Base-by-base conservation (phyloP, 2,113 vertebrate genomes). In the Vidua chalybeata region DNA sequence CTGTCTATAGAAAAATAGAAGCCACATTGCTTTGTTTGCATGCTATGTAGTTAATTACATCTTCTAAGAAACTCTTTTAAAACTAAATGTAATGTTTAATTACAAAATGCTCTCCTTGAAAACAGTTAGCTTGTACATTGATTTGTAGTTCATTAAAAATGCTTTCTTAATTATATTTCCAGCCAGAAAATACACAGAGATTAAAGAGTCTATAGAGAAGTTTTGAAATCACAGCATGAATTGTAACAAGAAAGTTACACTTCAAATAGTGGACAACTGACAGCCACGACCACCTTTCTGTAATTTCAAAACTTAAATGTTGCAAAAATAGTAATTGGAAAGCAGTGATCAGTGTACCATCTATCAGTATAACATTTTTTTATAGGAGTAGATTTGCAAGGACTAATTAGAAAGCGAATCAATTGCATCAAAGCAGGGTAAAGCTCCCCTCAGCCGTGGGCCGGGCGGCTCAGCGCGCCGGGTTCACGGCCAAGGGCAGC, bases 401-500 rank as follows among this genome's bases (percentile, higher is more conserved):
- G 75, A 69, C 93, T 95, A 97, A 97, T 98, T 97, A 96, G 96
- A 78, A 95, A 95, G 93, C 95, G 69, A 94, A 97, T 97, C 93
- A 94, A 93, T 95, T 6, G 92, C 90, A 66, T 91, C 73, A 82
- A 86, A 84, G 80, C 73, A 88, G 96, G 56, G 94, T 49, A 24
- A 93, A 52, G 95, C 49, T 94, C 69, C 30, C 71, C 3, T 62
- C 35, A 69, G 96, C 85, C 41, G 96, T 67, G 41, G 84, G 81
- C 92, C 39, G 63, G 92, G 93, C 96, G 87, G 88, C 96, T 98
- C 97, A 99, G 92, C 79, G 97, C 74, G 96, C 87, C 9, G 98
- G 97, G 97, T 94, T 98, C 86, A 98, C 27, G 30, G 98, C 96
- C 85, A 98, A 96, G 97, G 99, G 99, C 96, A 99, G 97, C 56